Evolutionary conservation across 2,113 vertebrate genomes (phyloP).

Genomic region (Corythaixoides concolor): DNA sequence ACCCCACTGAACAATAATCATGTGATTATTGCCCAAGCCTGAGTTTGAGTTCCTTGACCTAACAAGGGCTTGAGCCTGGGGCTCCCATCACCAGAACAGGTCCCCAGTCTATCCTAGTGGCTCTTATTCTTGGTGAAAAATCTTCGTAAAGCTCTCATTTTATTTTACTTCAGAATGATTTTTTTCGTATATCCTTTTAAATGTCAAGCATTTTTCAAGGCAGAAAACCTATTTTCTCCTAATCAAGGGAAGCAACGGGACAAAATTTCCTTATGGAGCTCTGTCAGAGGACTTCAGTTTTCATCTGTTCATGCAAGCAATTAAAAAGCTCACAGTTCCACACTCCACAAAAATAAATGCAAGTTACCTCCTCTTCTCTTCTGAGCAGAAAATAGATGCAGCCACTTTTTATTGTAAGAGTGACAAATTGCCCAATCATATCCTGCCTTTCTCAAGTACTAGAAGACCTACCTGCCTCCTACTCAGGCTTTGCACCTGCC

Average conservation of each 20-base stretch:
- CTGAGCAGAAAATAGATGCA: background rate
- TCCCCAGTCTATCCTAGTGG: background rate
- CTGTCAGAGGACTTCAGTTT: background rate
- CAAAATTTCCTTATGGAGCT: background rate
- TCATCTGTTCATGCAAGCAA: background rate
- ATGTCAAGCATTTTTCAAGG: conserved; percentile 7
- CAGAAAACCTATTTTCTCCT: background rate
- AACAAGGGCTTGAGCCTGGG: background rate
- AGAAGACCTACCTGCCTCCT: background rate
- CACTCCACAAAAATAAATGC: background rate
- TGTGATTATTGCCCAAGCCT: background rate
- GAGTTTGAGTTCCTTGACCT: background rate
- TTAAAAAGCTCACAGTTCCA: background rate
- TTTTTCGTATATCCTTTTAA: background rate
- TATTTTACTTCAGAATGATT: background rate
- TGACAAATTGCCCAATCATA: background rate
- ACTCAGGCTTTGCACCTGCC: background rate
- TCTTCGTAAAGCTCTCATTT: background rate
- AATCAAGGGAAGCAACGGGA: background rate
- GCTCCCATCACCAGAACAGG: background rate
- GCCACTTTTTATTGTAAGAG: background rate
- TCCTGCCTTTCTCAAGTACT: background rate
- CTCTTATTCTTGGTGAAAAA: background rate
- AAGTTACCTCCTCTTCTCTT: background rate
- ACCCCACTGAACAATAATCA: background rate